These are phyloP conservation scores for Metopia argyrocephala DNA, from an alignment of 2,888 invertebrate species.

Conservation along the genomic window DNA sequence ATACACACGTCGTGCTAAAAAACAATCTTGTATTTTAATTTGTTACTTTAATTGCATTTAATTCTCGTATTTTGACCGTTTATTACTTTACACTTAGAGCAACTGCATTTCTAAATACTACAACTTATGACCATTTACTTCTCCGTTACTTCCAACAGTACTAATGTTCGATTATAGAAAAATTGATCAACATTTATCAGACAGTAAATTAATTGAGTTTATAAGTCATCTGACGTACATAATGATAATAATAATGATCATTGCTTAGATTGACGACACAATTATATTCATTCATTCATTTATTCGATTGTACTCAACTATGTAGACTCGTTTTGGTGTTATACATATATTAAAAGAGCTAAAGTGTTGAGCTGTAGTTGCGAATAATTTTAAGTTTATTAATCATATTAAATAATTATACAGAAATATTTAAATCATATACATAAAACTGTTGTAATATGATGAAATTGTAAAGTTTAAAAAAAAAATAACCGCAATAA, in stretches of 20 bases:
- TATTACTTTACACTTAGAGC: constrained; percentile 33
- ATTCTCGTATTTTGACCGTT: constrained; percentile 32
- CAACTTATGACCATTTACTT: neutral
- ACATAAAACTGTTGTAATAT: too few relatives aligned
- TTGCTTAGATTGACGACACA: constrained; percentile 24
- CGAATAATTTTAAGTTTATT: constrained; percentile 20
- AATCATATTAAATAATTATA: constrained; percentile 29
- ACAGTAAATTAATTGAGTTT: constrained; percentile 41
- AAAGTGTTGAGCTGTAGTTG: neutral
- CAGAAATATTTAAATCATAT: constrained; percentile 16
- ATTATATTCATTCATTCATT: too few relatives aligned
- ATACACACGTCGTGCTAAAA: neutral
- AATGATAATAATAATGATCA: neutral
- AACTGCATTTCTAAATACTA: constrained; percentile 40
- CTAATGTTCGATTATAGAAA: constrained; percentile 20
- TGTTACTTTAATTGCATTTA: neutral
- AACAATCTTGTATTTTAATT: neutral
- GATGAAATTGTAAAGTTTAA: constrained; percentile 32
- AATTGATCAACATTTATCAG: constrained; percentile 36
- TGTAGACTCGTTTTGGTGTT: neutral
- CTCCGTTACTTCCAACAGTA: neutral
- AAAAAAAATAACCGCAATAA: neutral
- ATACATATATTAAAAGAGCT: neutral
- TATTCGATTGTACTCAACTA: too few relatives aligned
- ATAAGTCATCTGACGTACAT: constrained; percentile 34